Evolutionary conservation across 2,888 invertebrate species (phyloP), one percentile per base, ranked within the genome.

Genomic region (Rugalucina vietnamica): DNA sequence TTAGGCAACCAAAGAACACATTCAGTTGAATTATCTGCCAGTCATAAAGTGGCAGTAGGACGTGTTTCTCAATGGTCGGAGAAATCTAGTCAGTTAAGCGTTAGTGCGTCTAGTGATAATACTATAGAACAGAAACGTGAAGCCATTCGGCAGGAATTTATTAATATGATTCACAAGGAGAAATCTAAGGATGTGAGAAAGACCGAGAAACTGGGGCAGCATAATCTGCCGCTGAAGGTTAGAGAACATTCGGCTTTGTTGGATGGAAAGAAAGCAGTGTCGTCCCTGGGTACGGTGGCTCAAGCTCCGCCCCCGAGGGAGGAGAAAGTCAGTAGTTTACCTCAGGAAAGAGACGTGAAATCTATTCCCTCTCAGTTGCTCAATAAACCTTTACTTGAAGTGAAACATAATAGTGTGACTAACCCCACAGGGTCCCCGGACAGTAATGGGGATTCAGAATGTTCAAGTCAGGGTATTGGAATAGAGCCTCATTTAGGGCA

Each of bases 401-500:
- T 88, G 50, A 88, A 88, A 78, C 88, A 88, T 80, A 83, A 87
- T 70, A 87, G 82, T 86, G 79, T 75, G 34, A 57, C 78, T 79
- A 83, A 85, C 65, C 81, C 85, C 34, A 85, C 88, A 54, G 82
- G 86, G 37, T 82, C 87, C 27, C 85, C 85, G n/a, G 87, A 88
- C 78, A 90, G 89, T 86, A 86, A 87, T 72, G 86, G 87, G 27
- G 92, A 92, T 78, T 92, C 92, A 43, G 93, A 93, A 74, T 91
- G 90, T 77, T 92, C 92, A 36, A 91, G 90, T 79, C 91, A 92
- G 77, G 90, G 91, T 85, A 88, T 89, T 75, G 88, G 89, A 70
- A 84, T 88, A 71, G 90, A 90, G 83, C 79, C 88, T 85, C 88
- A 88, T 76, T 88, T 86, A 82, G 88, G 84, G 82, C 86, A 89